Evolutionary conservation across 2,797 vertebrate genomes (phyloP), one percentile per base, ranked within the genome.

Genomic region (Trachurus trachurus): DNA sequence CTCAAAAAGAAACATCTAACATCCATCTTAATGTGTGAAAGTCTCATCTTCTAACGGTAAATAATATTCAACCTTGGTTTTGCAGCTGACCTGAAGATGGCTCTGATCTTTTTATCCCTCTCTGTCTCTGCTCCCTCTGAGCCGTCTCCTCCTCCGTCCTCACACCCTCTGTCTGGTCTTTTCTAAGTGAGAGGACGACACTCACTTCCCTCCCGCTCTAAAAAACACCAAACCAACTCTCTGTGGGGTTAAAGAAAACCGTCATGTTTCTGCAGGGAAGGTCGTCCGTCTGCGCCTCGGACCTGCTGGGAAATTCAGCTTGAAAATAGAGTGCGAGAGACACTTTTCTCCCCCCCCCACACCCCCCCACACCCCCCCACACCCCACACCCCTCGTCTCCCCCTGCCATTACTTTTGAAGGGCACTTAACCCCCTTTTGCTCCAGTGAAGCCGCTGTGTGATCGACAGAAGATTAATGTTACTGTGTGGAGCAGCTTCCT

Each of bases 351-450:
- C 15, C 16, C 21, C 58, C 34, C 26, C 26, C 26, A 26, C 26
- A 26, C 79, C n/a, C n/a, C 26, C 26, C 26, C 26, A 26, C 26
- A 26, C 61, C 34, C 42, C 44, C 26, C 26, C 26, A 26, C 26
- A 26, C 26, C 26, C 26, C 26, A 26, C 26, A 26, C 61, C 34
- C 42, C 44, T 13, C 31, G 31, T 34, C 31, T 21, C 26, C 9
- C 49, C 8, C 52, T 47, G 6, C 79, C 87, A 76, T 92, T 86
- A 87, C 60, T 71, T 78, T 60, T 59, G 69, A 67, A 86, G 85
- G 88, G 76, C 80, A 87, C 88, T 90, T 86, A 89, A 84, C 89
- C 87, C 86, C 79, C 76, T 87, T 89, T 86, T 85, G 87, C 84
- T 87, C 79, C 71, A 77, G 74, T 66, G 81, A 74, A 85, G 83